Percentiles rank a stretch among this genome's conserved stretches.
Evolutionary conservation across 2,113 vertebrate species (phyloP).

Genomic region (Illadopsis cleaveri): DNA sequence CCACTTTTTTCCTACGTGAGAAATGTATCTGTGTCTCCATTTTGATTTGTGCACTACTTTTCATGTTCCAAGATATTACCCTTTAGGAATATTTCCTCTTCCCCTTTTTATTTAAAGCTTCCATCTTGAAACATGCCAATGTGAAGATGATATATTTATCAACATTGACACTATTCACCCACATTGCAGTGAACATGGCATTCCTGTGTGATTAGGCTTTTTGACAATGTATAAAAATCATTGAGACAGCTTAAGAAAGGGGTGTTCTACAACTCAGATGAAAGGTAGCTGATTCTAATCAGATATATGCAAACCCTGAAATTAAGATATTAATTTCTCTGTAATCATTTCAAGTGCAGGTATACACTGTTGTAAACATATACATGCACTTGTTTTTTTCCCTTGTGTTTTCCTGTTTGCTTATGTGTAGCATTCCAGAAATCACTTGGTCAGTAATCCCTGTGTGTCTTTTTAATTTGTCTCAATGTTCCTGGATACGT

Average conservation of each 20-base stretch:
- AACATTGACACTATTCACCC: not conserved
- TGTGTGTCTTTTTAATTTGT: not conserved
- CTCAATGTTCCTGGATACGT: not conserved
- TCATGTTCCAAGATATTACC: not conserved
- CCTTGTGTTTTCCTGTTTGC: not conserved
- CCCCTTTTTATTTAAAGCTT: not conserved
- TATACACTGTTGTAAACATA: not conserved
- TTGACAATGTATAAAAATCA: not conserved
- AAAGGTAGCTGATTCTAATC: not conserved
- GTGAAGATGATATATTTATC: not conserved
- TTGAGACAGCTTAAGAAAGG: not conserved
- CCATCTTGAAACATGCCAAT: not conserved
- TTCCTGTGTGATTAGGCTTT: not conserved
- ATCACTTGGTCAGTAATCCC: not conserved
- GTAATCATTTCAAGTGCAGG: not conserved
- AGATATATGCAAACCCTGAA: not conserved
- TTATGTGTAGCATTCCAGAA: not conserved
- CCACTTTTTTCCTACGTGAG: not conserved
- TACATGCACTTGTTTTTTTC: accelerated
- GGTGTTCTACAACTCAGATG: not conserved
- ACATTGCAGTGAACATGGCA: not conserved
- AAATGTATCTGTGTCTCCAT: not conserved
- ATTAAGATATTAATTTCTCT: not conserved
- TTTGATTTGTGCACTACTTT: not conserved
- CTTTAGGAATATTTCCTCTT: not conserved